Conservation (phyloP, 2,888 invertebrate genomes). For the Mechanitis messenoides region DNA sequence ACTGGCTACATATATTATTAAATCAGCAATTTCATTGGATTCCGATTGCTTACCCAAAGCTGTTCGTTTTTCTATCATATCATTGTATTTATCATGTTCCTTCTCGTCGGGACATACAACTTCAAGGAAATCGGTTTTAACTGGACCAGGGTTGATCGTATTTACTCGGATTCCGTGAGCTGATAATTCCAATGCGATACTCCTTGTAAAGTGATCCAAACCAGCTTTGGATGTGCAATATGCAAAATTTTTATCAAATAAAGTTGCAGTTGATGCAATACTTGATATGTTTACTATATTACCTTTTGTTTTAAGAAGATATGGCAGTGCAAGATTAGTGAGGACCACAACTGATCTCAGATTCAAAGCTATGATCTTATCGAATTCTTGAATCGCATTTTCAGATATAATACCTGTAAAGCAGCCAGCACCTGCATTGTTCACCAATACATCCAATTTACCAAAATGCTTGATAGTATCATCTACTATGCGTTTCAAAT, state of each 20-base stretch:
- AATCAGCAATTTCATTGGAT: constrained; percentile 37
- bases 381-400: constrained; percentile 35
- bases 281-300: constrained; percentile 37
- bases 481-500: constrained; percentile 59
- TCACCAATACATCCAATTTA: constrained; percentile 41
- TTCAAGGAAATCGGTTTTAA: constrained; percentile 24
- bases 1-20: constrained; percentile 35
- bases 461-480: constrained; percentile 70
- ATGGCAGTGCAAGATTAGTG: constrained; percentile 33
- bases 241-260: constrained; percentile 20
- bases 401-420: constrained; percentile 32
- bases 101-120: constrained; percentile 9
- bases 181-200: constrained; percentile 80
- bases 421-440: constrained; percentile 37
- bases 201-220: constrained; percentile 83
- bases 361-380: constrained; percentile 36
- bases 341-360: constrained; percentile 34
- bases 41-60: constrained; percentile 27
- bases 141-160: constrained; percentile 73
- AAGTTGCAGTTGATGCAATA: constrained; percentile 20
- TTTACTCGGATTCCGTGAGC: constrained; percentile 79
- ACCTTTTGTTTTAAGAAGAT: constrained; percentile 37
- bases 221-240: constrained; percentile 41
- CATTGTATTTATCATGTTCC: constrained; percentile 3
- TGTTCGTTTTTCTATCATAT: constrained; percentile 14